These are phyloP conservation scores for Euglossa dilemma DNA, from an alignment of 1,140 invertebrate genomes.

Conservation along the genomic window DNA sequence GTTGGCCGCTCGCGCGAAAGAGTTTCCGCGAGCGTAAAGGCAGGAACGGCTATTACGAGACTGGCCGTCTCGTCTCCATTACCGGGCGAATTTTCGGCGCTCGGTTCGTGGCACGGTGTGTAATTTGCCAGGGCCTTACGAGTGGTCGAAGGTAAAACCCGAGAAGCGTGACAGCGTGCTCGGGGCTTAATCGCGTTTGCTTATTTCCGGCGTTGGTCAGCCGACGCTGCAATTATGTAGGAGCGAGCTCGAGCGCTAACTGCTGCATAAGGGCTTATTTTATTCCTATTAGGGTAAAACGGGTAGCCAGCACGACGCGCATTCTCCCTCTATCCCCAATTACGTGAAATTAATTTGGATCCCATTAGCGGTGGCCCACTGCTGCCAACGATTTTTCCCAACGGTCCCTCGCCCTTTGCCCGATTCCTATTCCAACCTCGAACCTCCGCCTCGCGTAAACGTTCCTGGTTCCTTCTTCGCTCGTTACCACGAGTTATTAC, in stretches of 20 bases:
- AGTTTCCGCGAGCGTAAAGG: background rate
- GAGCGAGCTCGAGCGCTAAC: slow-evolving; percentile 56
- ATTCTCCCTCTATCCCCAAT: slow-evolving; percentile 70
- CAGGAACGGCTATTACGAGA: slow-evolving; percentile 4
- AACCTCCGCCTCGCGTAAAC: background rate
- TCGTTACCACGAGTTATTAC: too few species aligned
- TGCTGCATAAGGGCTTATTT: slow-evolving; percentile 74
- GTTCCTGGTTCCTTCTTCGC: background rate
- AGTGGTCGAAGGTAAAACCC: slow-evolving; percentile 55
- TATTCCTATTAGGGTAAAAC: slow-evolving; percentile 81
- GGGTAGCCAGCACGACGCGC: slow-evolving; percentile 65
- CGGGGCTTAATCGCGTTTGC: slow-evolving; percentile 78
- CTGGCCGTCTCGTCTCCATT: slow-evolving; percentile 14
- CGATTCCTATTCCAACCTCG: too few species aligned
- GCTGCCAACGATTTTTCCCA: slow-evolving; percentile 74
- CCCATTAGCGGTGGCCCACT: slow-evolving; percentile 75
- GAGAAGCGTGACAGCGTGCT: slow-evolving; percentile 75
- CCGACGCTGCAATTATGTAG: slow-evolving; percentile 72
- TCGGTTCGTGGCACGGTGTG: slow-evolving; percentile 17
- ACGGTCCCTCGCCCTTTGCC: background rate
- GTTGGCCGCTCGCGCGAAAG: background rate
- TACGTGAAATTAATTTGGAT: slow-evolving; percentile 81
- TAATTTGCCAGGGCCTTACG: slow-evolving; percentile 55
- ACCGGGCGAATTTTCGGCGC: slow-evolving; percentile 45
- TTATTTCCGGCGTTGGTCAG: slow-evolving; percentile 77